A percentile compares a stretch with the other conserved stretches of the same genome.
phyloP scores from a whole-genome alignment of 2,888 invertebrate genomes.

The Nipponacmea schrenckii region DNA sequence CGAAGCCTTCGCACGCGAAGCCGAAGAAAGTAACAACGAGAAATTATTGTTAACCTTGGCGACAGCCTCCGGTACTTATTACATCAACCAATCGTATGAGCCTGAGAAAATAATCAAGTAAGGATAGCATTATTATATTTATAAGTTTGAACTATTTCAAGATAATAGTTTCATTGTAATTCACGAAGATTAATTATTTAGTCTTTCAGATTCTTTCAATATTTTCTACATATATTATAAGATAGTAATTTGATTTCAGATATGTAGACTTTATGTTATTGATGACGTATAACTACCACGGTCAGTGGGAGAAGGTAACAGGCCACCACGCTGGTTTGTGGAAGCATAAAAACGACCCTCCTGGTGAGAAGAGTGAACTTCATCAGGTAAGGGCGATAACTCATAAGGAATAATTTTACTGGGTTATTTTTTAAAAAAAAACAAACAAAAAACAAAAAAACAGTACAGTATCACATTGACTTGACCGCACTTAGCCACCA shows the following conservation, averaged over 20 bases:
- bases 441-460: too few relatives aligned
- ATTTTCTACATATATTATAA: too few relatives aligned
- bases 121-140: conserved; percentile 11
- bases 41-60: conserved; percentile 48
- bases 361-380: conserved; percentile 47
- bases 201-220: too few relatives aligned
- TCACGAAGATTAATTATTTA: too few relatives aligned
- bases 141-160: too few relatives aligned
- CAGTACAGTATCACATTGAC: not conserved
- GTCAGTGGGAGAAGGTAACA: conserved; percentile 53
- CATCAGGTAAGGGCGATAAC: conserved; percentile 37
- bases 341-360: conserved; percentile 36
- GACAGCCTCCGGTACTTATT: conserved; percentile 38
- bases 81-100: conserved; percentile 37
- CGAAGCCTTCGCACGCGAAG: conserved; percentile 41
- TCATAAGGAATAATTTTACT: too few relatives aligned
- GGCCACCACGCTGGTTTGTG: conserved; percentile 52
- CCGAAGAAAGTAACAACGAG: conserved; percentile 36
- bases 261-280: conserved; percentile 52
- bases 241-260: conserved; percentile 28
- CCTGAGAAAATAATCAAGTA: conserved; percentile 34
- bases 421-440: too few relatives aligned
- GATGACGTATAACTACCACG: conserved; percentile 61
- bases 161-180: too few relatives aligned
- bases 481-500: too few relatives aligned